Evolutionary conservation across 2,888 invertebrate species (phyloP), one percentile per base, ranked within the genome.

Genomic region (Thera obeliscata): DNA sequence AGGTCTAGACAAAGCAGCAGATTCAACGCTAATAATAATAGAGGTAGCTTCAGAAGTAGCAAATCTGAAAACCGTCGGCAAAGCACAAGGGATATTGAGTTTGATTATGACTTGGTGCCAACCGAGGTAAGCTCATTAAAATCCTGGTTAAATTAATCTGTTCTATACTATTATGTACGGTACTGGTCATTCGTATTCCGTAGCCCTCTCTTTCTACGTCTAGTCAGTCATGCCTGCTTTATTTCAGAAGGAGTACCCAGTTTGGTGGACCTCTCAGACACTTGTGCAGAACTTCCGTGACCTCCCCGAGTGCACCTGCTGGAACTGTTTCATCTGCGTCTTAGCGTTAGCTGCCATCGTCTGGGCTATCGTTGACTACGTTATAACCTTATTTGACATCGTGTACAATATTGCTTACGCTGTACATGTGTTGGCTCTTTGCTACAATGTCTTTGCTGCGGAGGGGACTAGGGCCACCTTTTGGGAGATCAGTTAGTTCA

Each of bases 321-420:
- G 90, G 89, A 90, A 88, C 74, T 74, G 78, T 52, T 77, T 81
- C 59, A 80, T 90, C 35, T 87, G 89, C 69, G 12, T 71, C 5
- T 35, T 76, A 2, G 82, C 80, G 0, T 71, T 88, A 2, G 6
- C 79, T 2, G 82, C 79, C 8, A 76, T 87, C 6, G 67, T 84
- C 1, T 75, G 78, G 73, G 76, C 76, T 0, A 75, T 81, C 2
- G 61, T 79, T 2, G 73, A 75, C 9, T 22, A 74, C 12, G 7
- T 64, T 0, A 36, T 71, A 8, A 33, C 70, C 2, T 65, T 78
- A 0, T 2, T 82, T 43, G 86, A 88, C 49, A 7, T 75, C 0
- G 2, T 76, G 0, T 87, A 86, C 68, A 87, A 90, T 67, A 55
- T 82, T 0, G 65, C 79, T 0, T 90, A 90, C 57, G 80, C 78